A percentile compares a stretch with the other conserved stretches of the same genome.
Evolutionary conservation across 2,113 vertebrate genomes (phyloP).

Genomic region (Strigops habroptila): DNA sequence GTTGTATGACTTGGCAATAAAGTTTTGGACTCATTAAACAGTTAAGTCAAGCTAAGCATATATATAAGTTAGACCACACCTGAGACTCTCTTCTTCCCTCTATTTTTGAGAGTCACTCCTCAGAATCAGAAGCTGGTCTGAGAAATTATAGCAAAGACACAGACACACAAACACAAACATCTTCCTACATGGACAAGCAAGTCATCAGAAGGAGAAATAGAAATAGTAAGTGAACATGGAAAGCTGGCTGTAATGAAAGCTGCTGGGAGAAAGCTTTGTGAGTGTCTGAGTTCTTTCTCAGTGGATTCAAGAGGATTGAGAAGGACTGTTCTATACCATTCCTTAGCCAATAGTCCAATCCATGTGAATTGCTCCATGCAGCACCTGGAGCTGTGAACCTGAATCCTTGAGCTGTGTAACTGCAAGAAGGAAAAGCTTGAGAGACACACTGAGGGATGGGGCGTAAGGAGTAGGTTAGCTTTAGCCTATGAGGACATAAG

Average conservation of each 20-base stretch:
- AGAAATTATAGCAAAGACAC: neutral
- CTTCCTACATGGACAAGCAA: neutral
- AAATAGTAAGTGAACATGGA: neutral
- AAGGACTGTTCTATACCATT: neutral
- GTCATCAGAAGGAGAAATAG: neutral
- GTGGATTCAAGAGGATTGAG: neutral
- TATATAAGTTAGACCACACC: neutral
- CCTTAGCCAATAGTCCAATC: neutral
- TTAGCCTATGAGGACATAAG: neutral
- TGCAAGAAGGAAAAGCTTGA: neutral
- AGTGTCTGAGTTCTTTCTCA: neutral
- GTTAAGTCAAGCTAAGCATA: neutral
- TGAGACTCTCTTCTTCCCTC: neutral
- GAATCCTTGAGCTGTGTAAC: neutral
- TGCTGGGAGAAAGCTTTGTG: neutral
- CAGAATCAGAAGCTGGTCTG: neutral
- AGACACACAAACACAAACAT: neutral
- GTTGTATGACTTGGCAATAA: neutral
- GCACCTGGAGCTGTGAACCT: neutral
- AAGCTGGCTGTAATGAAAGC: neutral
- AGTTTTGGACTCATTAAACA: neutral
- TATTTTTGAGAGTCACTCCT: neutral
- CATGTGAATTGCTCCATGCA: neutral
- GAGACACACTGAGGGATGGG: fast-evolving
- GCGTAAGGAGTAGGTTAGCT: neutral